Evolutionary conservation across 2,888 invertebrate species (phyloP).

Genomic region (Spisula subtruncata): DNA sequence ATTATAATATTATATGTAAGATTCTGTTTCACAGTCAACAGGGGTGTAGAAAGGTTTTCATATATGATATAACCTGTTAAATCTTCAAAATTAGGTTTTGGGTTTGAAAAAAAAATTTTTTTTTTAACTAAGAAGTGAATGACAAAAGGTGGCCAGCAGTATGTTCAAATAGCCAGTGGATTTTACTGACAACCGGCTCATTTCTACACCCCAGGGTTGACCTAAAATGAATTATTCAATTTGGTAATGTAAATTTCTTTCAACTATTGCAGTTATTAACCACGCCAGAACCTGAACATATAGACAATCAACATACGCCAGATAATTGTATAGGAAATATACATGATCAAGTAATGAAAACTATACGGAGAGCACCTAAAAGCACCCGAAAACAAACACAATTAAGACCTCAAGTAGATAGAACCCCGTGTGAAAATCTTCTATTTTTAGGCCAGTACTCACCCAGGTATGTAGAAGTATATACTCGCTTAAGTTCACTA

Average conservation of each 20-base stretch:
- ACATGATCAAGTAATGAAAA: slow-evolving; percentile 65
- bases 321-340: slow-evolving; percentile 65
- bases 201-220: no score
- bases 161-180: no score
- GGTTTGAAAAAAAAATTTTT: no score
- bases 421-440: neutral
- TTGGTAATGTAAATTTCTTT: neutral
- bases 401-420: slow-evolving; percentile 31
- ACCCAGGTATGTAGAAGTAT: slow-evolving; percentile 75
- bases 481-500: no score
- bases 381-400: slow-evolving; percentile 49
- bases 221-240: neutral
- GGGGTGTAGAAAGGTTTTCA: no score
- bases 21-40: no score
- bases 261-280: slow-evolving; percentile 53
- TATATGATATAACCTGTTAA: no score
- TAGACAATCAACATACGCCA: slow-evolving; percentile 66
- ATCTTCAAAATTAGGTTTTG: no score
- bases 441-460: slow-evolving; percentile 79
- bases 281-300: slow-evolving; percentile 52
- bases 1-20: no score
- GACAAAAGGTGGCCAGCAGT: no score
- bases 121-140: no score
- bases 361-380: slow-evolving; percentile 59
- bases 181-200: no score